phyloP scores from a whole-genome alignment of 2,888 invertebrate species.

The Bombylius major region DNA sequence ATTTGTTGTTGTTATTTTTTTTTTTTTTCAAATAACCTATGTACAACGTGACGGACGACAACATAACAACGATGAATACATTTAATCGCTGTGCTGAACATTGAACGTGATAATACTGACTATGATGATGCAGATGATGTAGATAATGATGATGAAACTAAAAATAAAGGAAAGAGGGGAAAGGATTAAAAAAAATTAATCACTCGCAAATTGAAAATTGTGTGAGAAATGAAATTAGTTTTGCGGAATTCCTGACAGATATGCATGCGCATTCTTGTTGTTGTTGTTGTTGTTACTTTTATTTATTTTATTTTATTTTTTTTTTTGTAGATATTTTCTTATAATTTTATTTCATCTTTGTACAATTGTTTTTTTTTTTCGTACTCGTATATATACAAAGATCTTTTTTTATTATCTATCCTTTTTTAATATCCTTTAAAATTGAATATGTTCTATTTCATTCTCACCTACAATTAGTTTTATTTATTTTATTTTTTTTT shows the following conservation, averaged over 20 bases:
- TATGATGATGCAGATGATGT: too few relatives aligned
- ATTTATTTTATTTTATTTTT: background rate
- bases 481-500: background rate
- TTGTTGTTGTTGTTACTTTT: background rate
- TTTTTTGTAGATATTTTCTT: background rate
- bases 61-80: too few relatives aligned
- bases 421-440: too few relatives aligned
- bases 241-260: background rate
- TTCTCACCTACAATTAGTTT: background rate
- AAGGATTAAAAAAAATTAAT: background rate
- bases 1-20: too few relatives aligned
- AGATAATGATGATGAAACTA: too few relatives aligned
- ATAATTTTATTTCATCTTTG: background rate
- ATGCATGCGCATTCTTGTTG: background rate
- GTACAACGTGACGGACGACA: too few relatives aligned
- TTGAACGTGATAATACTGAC: too few relatives aligned
- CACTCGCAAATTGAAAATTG: background rate
- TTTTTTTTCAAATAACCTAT: too few relatives aligned
- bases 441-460: background rate
- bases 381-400: too few relatives aligned
- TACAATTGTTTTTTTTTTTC: too few relatives aligned
- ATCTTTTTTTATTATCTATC: too few relatives aligned
- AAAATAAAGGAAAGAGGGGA: background rate
- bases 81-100: too few relatives aligned
- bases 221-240: background rate